These are phyloP conservation scores for Keiferia lycopersicella DNA, from an alignment of 2,888 invertebrate genomes.

Conservation along the genomic window DNA sequence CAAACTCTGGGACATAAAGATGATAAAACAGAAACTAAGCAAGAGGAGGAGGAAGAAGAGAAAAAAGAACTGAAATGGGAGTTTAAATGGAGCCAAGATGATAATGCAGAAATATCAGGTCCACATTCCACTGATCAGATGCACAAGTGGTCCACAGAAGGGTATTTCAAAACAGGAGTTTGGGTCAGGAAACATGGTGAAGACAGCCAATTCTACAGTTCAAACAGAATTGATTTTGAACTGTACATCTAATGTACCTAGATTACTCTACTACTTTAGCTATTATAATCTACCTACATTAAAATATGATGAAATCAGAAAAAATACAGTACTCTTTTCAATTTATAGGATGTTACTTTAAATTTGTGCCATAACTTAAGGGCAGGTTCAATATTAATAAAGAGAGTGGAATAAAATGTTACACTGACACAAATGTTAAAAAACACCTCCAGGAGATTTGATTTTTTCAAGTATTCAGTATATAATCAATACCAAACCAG, in stretches of 20 bases:
- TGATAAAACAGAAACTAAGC: constrained; percentile 41
- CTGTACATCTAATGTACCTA: constrained; percentile 83
- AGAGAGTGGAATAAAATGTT: too few relatives aligned
- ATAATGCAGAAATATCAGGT: constrained; percentile 88
- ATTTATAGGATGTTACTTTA: too few relatives aligned
- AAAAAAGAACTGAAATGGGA: constrained; percentile 88
- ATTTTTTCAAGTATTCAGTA: too few relatives aligned
- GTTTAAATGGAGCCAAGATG: constrained; percentile 92
- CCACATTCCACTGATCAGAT: constrained; percentile 93
- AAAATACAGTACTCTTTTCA: too few relatives aligned
- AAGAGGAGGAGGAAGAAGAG: constrained; percentile 50
- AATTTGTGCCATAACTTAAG: too few relatives aligned
- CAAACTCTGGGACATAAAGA: constrained; percentile 57
- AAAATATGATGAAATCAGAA: neutral
- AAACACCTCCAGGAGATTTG: too few relatives aligned
- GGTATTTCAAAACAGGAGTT: constrained; percentile 91
- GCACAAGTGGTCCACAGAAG: constrained; percentile 93
- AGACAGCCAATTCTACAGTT: constrained; percentile 90
- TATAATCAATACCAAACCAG: too few relatives aligned
- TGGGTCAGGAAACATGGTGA: constrained; percentile 91
- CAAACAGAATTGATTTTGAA: constrained; percentile 96
- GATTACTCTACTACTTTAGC: neutral
- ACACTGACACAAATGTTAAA: too few relatives aligned
- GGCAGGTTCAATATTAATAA: too few relatives aligned
- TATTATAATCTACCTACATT: neutral